phyloP scores from a whole-genome alignment of 2,888 invertebrate genomes.

The Drosophila maculinotata region DNA sequence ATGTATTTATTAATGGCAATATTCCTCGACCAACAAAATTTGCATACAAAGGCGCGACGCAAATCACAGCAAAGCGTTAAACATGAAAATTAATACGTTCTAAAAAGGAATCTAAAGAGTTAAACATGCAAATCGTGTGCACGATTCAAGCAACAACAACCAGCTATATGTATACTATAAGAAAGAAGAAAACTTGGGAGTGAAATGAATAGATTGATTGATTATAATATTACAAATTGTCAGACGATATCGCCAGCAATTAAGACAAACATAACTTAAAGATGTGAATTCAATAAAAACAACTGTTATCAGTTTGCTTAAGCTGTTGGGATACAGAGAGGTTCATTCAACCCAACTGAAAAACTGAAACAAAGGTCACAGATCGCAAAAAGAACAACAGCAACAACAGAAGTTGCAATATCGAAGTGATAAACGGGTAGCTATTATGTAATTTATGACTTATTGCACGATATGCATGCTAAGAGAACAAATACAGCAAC shows the following conservation, averaged over 20 bases:
- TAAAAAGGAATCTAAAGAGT: constrained; percentile 37
- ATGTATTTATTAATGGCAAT: constrained; percentile 7
- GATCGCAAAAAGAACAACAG: constrained; percentile 12
- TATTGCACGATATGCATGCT: constrained; percentile 59
- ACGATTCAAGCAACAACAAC: constrained; percentile 30
- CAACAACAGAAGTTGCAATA: constrained; percentile 37
- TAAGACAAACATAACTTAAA: constrained; percentile 3
- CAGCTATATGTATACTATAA: constrained; percentile 1
- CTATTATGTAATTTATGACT: constrained; percentile 73
- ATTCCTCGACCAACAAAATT: constrained; percentile 35
- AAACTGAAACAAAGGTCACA: constrained; percentile 46
- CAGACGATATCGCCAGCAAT: constrained; percentile 24
- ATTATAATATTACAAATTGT: constrained; percentile 37
- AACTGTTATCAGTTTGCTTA: constrained; percentile 15
- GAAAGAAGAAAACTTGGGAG: constrained; percentile 25
- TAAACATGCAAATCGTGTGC: constrained; percentile 70
- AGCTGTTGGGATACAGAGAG: constrained; percentile 1
- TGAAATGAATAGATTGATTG: constrained; percentile 47
- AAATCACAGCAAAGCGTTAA: constrained; percentile 54
- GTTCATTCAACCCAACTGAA: constrained; percentile 42
- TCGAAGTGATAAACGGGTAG: constrained; percentile 41
- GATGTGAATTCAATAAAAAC: constrained; percentile 8
- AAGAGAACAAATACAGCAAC: constrained; percentile 15
- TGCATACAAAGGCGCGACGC: constrained; percentile 65
- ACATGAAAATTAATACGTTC: constrained; percentile 61